These are phyloP conservation scores for Platichthys stellatus DNA, from an alignment of 2,113 vertebrate genomes.

Conservation along the genomic window DNA sequence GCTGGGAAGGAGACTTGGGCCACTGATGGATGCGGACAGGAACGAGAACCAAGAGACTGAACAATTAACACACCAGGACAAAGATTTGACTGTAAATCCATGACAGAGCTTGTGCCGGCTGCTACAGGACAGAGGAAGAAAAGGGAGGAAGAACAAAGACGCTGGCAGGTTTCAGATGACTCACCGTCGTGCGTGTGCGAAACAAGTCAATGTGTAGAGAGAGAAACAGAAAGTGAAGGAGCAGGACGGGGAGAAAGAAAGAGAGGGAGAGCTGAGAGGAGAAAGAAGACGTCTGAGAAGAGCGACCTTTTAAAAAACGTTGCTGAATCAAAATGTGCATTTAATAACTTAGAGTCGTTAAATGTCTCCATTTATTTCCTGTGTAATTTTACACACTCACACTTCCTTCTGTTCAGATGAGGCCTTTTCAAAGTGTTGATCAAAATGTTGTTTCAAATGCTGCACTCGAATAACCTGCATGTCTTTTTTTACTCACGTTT, in stretches of 20 bases:
- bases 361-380: neutral
- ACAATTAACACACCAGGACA: conserved; percentile 57
- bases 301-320: conserved; percentile 21
- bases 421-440: too few species aligned
- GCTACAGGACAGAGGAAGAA: conserved; percentile 44
- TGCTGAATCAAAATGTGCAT: conserved; percentile 62
- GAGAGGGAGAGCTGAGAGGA: neutral
- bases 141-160: conserved; percentile 3
- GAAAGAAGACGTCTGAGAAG: neutral
- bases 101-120: conserved; percentile 26
- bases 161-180: conserved; percentile 43
- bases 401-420: too few species aligned
- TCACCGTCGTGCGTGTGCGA: conserved; percentile 31
- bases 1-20: neutral
- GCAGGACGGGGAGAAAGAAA: neutral
- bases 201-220: conserved; percentile 35
- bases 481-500: too few species aligned
- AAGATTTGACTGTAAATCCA: conserved; percentile 57
- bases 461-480: neutral
- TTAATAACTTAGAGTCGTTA: conserved; percentile 65
- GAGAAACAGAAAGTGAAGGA: conserved; percentile 8
- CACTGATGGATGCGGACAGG: conserved; percentile 35
- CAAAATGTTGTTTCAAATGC: neutral
- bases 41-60: conserved; percentile 39
- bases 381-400: neutral